Evolutionary conservation across 2,888 invertebrate species (phyloP).

Genomic region (Philereme vetulata): DNA sequence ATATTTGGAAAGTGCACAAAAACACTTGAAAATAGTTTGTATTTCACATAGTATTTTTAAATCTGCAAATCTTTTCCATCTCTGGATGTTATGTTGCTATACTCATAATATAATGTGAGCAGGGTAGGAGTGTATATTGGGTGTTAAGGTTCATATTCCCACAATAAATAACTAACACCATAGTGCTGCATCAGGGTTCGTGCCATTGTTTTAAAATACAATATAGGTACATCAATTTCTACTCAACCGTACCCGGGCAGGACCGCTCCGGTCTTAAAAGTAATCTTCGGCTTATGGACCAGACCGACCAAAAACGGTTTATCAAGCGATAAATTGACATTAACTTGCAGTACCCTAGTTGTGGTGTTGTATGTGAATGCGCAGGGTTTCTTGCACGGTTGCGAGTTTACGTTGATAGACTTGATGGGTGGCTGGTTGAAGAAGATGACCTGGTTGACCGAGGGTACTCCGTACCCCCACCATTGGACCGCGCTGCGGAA

Average conservation of each 20-base stretch:
- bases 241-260: conserved; percentile 33
- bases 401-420: conserved; percentile 57
- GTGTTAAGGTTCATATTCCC: background rate
- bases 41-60: too few species aligned
- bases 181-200: conserved; percentile 11
- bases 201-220: conserved; percentile 6
- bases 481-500: conserved; percentile 60
- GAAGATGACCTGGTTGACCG: conserved; percentile 59
- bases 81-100: too few species aligned
- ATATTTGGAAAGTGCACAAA: too few species aligned
- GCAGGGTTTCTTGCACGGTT: conserved; percentile 55
- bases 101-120: too few species aligned
- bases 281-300: conserved; percentile 49
- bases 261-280: conserved; percentile 30
- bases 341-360: conserved; percentile 56
- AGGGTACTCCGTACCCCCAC: conserved; percentile 78
- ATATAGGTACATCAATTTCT: background rate
- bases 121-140: too few species aligned
- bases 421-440: conserved; percentile 55
- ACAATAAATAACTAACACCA: background rate
- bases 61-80: too few species aligned
- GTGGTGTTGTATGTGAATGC: conserved; percentile 53
- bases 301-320: conserved; percentile 65
- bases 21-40: too few species aligned
- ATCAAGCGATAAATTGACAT: conserved; percentile 61